phyloP scores from a whole-genome alignment of 2,888 invertebrate species.

The Chironomus riparius region DNA sequence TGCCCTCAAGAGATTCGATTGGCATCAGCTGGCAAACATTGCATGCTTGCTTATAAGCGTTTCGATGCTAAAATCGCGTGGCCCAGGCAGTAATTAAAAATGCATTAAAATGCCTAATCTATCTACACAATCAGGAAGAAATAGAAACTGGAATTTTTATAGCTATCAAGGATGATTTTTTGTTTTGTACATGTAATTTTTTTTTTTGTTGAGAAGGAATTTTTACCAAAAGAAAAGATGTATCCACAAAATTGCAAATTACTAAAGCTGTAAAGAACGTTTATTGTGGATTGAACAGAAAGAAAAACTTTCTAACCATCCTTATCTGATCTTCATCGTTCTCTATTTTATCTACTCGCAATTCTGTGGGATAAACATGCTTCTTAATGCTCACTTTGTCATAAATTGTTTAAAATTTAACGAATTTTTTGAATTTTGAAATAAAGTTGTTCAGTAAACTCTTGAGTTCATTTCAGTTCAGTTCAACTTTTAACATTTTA shows the following conservation, averaged over 20 bases:
- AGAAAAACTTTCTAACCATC: neutral
- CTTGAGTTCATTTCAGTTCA: too few relatives aligned
- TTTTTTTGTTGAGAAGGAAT: neutral
- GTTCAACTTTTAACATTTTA: too few relatives aligned
- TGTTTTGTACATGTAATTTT: too few relatives aligned
- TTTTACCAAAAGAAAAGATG: neutral
- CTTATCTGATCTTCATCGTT: too few relatives aligned
- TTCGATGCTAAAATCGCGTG: slow-evolving; percentile 96
- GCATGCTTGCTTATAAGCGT: slow-evolving; percentile 88
- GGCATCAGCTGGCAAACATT: slow-evolving; percentile 65
- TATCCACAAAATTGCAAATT: slow-evolving; percentile 11
- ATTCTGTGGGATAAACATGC: too few relatives aligned
- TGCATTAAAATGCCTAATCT: slow-evolving; percentile 18
- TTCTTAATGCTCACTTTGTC: too few relatives aligned
- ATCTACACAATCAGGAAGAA: neutral
- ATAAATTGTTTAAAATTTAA: too few relatives aligned
- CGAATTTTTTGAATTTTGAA: too few relatives aligned
- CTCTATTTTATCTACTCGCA: too few relatives aligned
- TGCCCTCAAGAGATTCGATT: slow-evolving; percentile 81
- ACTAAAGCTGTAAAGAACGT: neutral
- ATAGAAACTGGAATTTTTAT: neutral
- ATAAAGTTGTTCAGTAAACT: too few relatives aligned
- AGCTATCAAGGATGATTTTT: neutral
- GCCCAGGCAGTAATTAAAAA: slow-evolving; percentile 48
- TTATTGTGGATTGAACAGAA: neutral